Conservation (phyloP, 2,888 invertebrate genomes). For the Listrodromus nycthemerus region DNA sequence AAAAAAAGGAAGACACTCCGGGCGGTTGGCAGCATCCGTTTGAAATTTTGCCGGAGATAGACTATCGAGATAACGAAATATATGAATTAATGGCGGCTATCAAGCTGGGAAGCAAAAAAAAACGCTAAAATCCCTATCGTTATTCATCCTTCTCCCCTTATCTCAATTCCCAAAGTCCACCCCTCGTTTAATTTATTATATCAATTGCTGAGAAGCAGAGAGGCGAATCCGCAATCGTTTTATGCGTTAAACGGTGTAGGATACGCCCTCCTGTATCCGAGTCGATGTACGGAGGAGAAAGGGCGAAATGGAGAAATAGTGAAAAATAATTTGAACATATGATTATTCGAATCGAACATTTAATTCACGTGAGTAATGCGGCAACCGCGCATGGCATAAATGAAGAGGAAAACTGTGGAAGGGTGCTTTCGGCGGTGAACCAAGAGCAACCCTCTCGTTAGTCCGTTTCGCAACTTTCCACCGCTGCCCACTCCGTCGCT, state of each 20-base stretch:
- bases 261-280: no score
- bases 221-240: no score
- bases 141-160: slow-evolving; percentile 40
- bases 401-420: slow-evolving; percentile 42
- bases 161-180: neutral
- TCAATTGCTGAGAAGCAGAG: no score
- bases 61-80: slow-evolving; percentile 64
- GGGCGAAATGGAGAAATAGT: neutral
- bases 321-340: neutral
- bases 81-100: slow-evolving; percentile 61
- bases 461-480: slow-evolving; percentile 57
- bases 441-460: slow-evolving; percentile 44
- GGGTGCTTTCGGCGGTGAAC: slow-evolving; percentile 38
- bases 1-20: slow-evolving; percentile 22
- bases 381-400: slow-evolving; percentile 9
- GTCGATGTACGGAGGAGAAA: no score
- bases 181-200: neutral
- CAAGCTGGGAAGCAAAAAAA: slow-evolving; percentile 32
- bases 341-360: slow-evolving; percentile 38
- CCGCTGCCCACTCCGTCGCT: neutral
- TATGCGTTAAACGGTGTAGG: neutral
- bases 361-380: slow-evolving; percentile 56
- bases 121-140: slow-evolving; percentile 43
- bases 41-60: slow-evolving; percentile 45
- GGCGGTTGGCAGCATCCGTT: slow-evolving; percentile 19